A percentile compares a stretch with the other conserved stretches of the same genome.
These are phyloP conservation scores for Telmatochromis sp. DNA, from an alignment of 2,113 vertebrate species.

Conservation along the genomic window DNA sequence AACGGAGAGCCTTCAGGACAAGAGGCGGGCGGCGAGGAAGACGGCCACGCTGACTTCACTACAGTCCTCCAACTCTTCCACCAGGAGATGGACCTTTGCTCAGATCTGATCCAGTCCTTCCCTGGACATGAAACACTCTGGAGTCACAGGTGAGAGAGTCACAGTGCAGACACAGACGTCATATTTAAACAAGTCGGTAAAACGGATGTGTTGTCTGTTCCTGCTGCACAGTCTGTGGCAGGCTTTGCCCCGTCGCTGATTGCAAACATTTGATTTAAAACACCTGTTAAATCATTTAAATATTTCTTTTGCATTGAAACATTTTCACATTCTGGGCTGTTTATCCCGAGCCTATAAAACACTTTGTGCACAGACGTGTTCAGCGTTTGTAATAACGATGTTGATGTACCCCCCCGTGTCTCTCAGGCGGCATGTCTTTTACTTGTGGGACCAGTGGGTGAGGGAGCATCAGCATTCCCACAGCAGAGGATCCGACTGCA, in stretches of 20 bases:
- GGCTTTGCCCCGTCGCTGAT: fast-evolving
- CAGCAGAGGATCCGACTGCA: neutral
- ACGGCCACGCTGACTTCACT: neutral
- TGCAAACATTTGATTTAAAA: neutral
- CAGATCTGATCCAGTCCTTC: slow-evolving; percentile 88
- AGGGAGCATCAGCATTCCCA: slow-evolving; percentile 51
- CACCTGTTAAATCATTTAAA: neutral
- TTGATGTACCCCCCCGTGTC: neutral
- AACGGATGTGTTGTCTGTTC: neutral
- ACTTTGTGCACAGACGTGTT: neutral
- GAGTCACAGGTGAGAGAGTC: slow-evolving; percentile 81
- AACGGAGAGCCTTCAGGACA: slow-evolving; percentile 61
- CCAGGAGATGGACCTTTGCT: slow-evolving; percentile 86
- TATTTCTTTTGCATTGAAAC: neutral
- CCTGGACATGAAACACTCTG: slow-evolving; percentile 95
- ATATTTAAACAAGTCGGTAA: neutral
- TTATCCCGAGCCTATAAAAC: neutral
- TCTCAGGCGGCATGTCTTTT: slow-evolving; percentile 82
- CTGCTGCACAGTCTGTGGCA: neutral
- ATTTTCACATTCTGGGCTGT: neutral
- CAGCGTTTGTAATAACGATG: neutral
- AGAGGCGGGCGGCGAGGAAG: neutral
- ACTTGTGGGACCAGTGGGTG: slow-evolving; percentile 82
- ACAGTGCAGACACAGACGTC: neutral
- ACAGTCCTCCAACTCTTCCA: slow-evolving; percentile 68